A percentile compares a stretch with the other conserved stretches of the same genome.
Conservation (phyloP, 2,888 invertebrate species). For the Herminia tarsipennalis region DNA sequence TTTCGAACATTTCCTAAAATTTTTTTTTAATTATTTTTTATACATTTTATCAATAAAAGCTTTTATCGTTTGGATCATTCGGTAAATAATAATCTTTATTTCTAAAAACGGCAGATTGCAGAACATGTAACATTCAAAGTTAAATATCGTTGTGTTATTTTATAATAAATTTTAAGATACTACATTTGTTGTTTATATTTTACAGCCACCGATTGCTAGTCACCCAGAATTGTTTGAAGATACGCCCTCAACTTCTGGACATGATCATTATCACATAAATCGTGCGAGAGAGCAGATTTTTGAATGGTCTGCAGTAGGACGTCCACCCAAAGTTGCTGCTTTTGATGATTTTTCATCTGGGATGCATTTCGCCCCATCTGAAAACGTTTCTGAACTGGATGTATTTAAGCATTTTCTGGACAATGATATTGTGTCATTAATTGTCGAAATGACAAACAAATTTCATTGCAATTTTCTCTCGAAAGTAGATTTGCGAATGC, state of each 20-base stretch:
- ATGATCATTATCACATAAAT: conserved; percentile 12
- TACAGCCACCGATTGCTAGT: conserved; percentile 16
- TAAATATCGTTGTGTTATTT: too few species aligned
- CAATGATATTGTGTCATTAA: conserved; percentile 12
- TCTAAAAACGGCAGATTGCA: too few species aligned
- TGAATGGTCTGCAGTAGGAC: conserved; percentile 14
- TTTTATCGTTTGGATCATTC: too few species aligned
- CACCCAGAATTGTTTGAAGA: conserved; percentile 13
- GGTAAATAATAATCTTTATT: too few species aligned
- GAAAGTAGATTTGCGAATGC: conserved; percentile 16
- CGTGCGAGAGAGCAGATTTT: conserved; percentile 10
- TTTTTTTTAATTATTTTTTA: too few species aligned
- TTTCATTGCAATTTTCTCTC: conserved; percentile 10
- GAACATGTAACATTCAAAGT: too few species aligned
- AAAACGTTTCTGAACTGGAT: conserved; percentile 12
- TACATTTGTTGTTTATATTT: background rate
- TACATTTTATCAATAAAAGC: too few species aligned
- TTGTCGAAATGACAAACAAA: conserved; percentile 15
- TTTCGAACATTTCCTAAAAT: too few species aligned
- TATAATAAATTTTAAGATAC: too few species aligned
- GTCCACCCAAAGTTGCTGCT: conserved; percentile 17
- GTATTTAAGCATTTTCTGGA: conserved; percentile 14
- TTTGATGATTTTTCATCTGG: conserved; percentile 13
- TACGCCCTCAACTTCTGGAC: conserved; percentile 17
- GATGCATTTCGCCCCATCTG: conserved; percentile 12